Evolutionary conservation across 2,888 invertebrate genomes (phyloP).

Genomic region (Andrena bucephala): DNA sequence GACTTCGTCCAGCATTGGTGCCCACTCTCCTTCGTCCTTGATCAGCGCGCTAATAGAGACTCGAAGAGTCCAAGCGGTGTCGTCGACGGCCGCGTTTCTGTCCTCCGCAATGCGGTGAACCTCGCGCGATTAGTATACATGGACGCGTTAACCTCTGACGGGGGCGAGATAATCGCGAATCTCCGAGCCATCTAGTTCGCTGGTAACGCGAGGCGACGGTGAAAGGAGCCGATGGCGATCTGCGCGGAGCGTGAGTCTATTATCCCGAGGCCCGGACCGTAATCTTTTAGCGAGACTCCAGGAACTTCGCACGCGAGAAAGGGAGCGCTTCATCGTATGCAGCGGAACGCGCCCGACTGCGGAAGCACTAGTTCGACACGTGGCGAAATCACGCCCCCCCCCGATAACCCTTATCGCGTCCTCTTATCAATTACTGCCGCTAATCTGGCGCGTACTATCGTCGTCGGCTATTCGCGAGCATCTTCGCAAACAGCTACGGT

Average conservation of each 20-base stretch:
- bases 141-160: constrained; percentile 41
- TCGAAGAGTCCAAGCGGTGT: too few relatives aligned
- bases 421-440: constrained; percentile 26
- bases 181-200: not conserved
- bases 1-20: constrained; percentile 26
- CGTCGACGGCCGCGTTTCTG: not conserved
- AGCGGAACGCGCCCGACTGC: not conserved
- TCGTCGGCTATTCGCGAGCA: not conserved
- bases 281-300: not conserved
- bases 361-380: constrained; percentile 22
- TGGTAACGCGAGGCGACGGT: not conserved
- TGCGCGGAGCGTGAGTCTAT: not conserved
- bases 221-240: not conserved
- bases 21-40: not conserved
- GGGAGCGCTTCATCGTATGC: not conserved
- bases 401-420: constrained; percentile 37
- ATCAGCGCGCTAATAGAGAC: not conserved
- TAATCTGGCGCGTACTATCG: constrained; percentile 20
- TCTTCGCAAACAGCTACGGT: constrained; percentile 5
- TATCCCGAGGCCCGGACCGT: too few relatives aligned
- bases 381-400: constrained; percentile 41
- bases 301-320: not conserved
- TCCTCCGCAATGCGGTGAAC: not conserved
- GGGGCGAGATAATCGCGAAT: constrained; percentile 28
- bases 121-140: constrained; percentile 4